These are phyloP conservation scores for Agrotis puta DNA, from an alignment of 2,888 invertebrate species.

Conservation along the genomic window DNA sequence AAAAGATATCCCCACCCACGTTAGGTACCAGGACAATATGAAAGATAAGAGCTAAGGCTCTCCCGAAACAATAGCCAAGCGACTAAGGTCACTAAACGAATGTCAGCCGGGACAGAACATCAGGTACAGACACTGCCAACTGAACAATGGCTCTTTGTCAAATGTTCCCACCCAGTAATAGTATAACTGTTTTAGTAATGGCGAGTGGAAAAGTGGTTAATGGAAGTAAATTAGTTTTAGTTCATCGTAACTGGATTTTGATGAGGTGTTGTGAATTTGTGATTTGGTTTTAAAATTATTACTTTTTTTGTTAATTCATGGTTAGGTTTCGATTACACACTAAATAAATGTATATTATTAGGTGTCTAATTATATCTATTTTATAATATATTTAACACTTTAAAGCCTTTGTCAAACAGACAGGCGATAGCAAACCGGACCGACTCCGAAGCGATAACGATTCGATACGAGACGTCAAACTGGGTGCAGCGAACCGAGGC, in stretches of 20 bases:
- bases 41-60: slow-evolving; percentile 42
- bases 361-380: too few relatives aligned
- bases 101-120: slow-evolving; percentile 60
- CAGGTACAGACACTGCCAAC: slow-evolving; percentile 48
- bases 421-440: too few relatives aligned
- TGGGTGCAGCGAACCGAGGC: too few relatives aligned
- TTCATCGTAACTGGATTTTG: not conserved
- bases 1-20: not conserved
- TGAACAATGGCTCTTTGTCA: slow-evolving; percentile 76
- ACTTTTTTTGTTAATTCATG: too few relatives aligned
- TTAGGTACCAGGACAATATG: slow-evolving; percentile 27
- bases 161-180: slow-evolving; percentile 69
- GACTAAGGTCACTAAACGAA: slow-evolving; percentile 58
- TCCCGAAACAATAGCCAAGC: slow-evolving; percentile 51
- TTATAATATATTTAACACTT: too few relatives aligned
- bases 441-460: too few relatives aligned
- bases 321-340: too few relatives aligned
- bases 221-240: slow-evolving; percentile 30
- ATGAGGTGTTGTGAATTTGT: slow-evolving; percentile 17
- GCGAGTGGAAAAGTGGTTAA: slow-evolving; percentile 54
- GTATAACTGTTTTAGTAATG: slow-evolving; percentile 65
- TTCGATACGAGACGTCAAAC: too few relatives aligned
- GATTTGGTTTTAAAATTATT: too few relatives aligned
- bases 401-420: too few relatives aligned
- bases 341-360: too few relatives aligned